These are phyloP conservation scores for Alviniconcha marisindica DNA, from an alignment of 1,140 invertebrate genomes.

Conservation along the genomic window DNA sequence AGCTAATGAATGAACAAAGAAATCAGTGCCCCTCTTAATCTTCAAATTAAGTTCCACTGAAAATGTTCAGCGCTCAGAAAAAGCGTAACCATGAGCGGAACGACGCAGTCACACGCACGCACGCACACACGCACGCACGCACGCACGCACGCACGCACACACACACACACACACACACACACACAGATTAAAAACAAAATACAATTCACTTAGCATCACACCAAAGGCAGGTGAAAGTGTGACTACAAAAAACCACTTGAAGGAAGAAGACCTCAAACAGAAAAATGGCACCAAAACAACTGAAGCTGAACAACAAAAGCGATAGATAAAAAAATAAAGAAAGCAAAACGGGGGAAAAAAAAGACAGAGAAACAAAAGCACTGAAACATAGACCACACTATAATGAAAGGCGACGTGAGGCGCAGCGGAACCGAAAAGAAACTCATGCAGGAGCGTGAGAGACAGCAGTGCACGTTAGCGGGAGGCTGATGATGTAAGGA, in stretches of 20 bases:
- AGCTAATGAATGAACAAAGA: too few relatives aligned
- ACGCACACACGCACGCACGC: too few relatives aligned
- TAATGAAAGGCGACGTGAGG: not conserved
- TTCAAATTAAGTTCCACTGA: too few relatives aligned
- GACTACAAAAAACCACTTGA: too few relatives aligned
- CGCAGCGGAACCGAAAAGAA: not conserved
- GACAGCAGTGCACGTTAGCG: not conserved
- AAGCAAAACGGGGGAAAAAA: not conserved
- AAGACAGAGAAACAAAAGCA: not conserved
- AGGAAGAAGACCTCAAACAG: too few relatives aligned
- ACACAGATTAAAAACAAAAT: constrained; percentile 4
- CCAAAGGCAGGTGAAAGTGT: not conserved
- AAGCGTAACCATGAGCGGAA: too few relatives aligned
- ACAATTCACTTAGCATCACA: not conserved
- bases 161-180: too few relatives aligned
- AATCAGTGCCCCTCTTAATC: too few relatives aligned
- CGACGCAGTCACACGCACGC: too few relatives aligned
- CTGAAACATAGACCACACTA: not conserved
- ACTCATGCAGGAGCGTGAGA: constrained; percentile 21
- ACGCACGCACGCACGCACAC: too few relatives aligned
- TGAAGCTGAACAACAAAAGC: not conserved
- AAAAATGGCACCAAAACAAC: too few relatives aligned
- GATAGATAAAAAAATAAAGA: not conserved
- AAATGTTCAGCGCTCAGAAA: too few relatives aligned
- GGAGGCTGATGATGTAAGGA: constrained; percentile 10